Evolutionary conservation across 2,888 invertebrate species (phyloP), one percentile per base, ranked within the genome.

Genomic region (Drosophila bunnanda): DNA sequence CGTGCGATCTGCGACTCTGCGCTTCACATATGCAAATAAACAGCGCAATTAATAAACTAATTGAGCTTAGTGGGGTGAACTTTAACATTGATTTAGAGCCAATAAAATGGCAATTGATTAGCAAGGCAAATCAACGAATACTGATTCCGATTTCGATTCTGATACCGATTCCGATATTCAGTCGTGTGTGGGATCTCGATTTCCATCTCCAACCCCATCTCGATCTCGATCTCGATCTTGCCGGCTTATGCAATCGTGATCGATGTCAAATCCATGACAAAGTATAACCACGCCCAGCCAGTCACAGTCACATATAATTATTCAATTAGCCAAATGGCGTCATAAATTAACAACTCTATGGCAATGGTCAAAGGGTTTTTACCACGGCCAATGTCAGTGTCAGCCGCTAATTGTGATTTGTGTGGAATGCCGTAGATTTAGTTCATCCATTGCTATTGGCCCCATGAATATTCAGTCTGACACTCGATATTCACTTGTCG

Each of bases 301-400:
- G 77, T 79, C 88, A 86, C 77, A 79, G 78, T 78, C 88, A 86
- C 77, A 79, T 77, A 78, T 82, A 89, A 86, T 89, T 90, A 88
- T 89, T 90, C 88, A 90, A 90, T 89, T 89, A 89, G 71, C 64
- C 78, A 83, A 90, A 85, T 86, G 87, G 80, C 77, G 77, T 75
- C 78, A 88, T 90, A 89, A 89, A 90, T 90, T 86, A 86, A 55
- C 79, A 54, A 78, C 59, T 87, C 76, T 79, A 78, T 79, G 78
- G 72, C 55, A 32, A 55, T 64, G 58, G 61, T 62, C 66, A 59
- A 74, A 74, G 74, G 66, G 66, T 71, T 68, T 38, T 48, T 68
- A 55, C 67, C 67, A 68, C 36, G 56, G 50, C 55, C 77, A 73
- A 64, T 75, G 75, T 68, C 80, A 71, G 70, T 81, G 82, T 74